These are phyloP conservation scores for Mesembrinibis cayennensis DNA, from an alignment of 2,113 vertebrate species.

Conservation along the genomic window DNA sequence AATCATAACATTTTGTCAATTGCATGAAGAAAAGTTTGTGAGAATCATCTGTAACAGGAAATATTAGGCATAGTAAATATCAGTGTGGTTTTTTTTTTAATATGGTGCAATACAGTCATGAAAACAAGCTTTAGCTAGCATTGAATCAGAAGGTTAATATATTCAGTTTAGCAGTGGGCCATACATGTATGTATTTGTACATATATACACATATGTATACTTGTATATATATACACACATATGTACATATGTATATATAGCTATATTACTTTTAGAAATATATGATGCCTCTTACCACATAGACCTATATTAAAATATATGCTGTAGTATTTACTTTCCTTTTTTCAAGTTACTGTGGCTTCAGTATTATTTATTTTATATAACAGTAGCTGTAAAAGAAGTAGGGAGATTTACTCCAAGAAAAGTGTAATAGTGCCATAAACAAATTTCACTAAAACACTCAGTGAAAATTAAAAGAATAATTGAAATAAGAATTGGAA, in stretches of 20 bases:
- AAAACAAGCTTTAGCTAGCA: background rate
- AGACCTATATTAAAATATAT: background rate
- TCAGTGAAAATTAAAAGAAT: background rate
- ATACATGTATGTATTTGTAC: background rate
- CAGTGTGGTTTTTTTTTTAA: fast-evolving
- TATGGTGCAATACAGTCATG: background rate
- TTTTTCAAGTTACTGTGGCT: background rate
- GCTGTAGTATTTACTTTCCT: background rate
- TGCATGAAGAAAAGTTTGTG: background rate
- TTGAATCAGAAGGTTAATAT: background rate
- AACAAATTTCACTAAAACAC: background rate
- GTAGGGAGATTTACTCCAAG: background rate
- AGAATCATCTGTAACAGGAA: background rate
- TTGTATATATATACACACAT: background rate
- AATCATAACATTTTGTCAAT: background rate
- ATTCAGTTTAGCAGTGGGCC: background rate
- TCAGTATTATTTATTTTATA: background rate
- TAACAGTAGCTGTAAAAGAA: background rate
- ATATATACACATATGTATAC: background rate
- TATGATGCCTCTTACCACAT: background rate
- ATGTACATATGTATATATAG: background rate
- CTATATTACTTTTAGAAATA: background rate
- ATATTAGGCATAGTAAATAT: background rate
- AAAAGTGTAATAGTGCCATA: background rate
- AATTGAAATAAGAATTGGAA: background rate